These are phyloP conservation scores for Drosophila navojoa DNA, from an alignment of 1,140 invertebrate genomes.

Conservation along the genomic window DNA sequence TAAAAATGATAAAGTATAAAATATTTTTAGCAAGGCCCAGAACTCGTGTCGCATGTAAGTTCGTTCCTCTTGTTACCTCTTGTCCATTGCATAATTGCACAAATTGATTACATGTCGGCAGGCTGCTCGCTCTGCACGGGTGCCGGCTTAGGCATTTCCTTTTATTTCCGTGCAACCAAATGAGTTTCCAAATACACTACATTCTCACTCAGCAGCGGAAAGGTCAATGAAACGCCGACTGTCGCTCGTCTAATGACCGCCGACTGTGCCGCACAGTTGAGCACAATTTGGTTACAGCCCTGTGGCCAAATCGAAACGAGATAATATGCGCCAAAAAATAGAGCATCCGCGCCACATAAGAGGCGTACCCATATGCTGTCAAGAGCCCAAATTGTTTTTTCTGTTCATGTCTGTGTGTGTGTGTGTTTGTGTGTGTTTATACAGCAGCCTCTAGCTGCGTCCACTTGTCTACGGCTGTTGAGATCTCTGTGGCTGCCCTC, in stretches of 20 bases:
- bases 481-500: constrained; percentile 34
- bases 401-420: background rate
- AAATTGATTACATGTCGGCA: constrained; percentile 68
- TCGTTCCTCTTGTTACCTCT: constrained; percentile 2
- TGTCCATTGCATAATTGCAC: constrained; percentile 69
- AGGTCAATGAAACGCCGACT: constrained; percentile 71
- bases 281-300: constrained; percentile 55
- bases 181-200: constrained; percentile 53
- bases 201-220: constrained; percentile 17
- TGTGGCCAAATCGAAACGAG: constrained; percentile 27
- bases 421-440: constrained; percentile 20
- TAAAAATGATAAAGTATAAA: constrained; percentile 50
- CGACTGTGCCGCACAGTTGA: constrained; percentile 73
- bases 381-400: too few species aligned
- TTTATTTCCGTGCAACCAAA: constrained; percentile 65
- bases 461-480: constrained; percentile 69
- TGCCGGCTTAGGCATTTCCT: constrained; percentile 52
- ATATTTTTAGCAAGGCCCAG: constrained; percentile 13
- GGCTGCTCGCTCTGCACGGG: constrained; percentile 23
- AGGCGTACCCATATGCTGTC: constrained; percentile 61
- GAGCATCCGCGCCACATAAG: constrained; percentile 31
- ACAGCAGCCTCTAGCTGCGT: constrained; percentile 59
- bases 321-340: constrained; percentile 29
- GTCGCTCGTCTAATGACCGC: constrained; percentile 70
- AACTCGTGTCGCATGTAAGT: constrained; percentile 1